A percentile compares a stretch with the other conserved stretches of the same genome.
Evolutionary conservation across 2,113 vertebrate species (phyloP).

Genomic region (Hemibagrus wyckioides): DNA sequence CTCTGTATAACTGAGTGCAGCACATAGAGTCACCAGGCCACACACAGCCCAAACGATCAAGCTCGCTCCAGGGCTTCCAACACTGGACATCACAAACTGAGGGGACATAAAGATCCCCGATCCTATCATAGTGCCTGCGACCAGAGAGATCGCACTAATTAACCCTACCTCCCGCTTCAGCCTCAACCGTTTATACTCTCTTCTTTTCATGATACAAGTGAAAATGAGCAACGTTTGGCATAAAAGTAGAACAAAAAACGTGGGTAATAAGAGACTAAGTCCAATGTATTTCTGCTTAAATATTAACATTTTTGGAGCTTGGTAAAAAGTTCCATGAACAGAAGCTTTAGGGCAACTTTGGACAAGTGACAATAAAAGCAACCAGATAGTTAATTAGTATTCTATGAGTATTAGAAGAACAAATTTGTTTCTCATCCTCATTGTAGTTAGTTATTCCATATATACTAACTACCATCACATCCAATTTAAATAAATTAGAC

Average conservation of each 20-base stretch:
- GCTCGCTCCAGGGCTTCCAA: slow-evolving; percentile 80
- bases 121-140: slow-evolving; percentile 82
- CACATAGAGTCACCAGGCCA: slow-evolving; percentile 72
- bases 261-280: neutral
- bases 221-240: neutral
- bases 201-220: slow-evolving; percentile 51
- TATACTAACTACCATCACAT: neutral
- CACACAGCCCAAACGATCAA: slow-evolving; percentile 78
- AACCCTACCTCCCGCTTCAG: slow-evolving; percentile 69
- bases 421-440: neutral
- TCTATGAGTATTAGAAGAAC: neutral
- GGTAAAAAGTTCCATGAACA: neutral
- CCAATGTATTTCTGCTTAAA: slow-evolving; percentile 25
- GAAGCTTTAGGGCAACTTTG: neutral
- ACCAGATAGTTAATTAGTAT: too few species aligned
- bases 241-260: neutral
- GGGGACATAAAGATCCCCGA: slow-evolving; percentile 79
- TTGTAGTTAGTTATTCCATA: neutral
- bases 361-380: neutral
- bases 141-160: slow-evolving; percentile 72
- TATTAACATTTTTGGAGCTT: slow-evolving; percentile 29
- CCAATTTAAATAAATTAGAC: neutral
- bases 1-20: slow-evolving; percentile 78
- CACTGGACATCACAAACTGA: slow-evolving; percentile 73
- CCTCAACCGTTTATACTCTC: slow-evolving; percentile 39